Conservation (phyloP, 2,888 invertebrate genomes). For the Tridacna crocea region DNA sequence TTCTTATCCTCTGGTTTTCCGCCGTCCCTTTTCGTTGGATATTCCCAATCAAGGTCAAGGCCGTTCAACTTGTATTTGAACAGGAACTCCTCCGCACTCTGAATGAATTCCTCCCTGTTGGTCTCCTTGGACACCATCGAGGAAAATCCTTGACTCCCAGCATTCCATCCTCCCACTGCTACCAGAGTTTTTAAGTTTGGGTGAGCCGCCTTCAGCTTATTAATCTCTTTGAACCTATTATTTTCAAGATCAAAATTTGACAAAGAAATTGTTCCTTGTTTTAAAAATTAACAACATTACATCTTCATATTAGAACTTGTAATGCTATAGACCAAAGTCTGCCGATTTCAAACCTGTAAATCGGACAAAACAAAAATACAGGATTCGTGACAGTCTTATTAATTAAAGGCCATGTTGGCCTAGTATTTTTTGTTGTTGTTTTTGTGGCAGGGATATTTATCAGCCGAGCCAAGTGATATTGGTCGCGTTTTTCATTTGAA, state of each 20-base stretch:
- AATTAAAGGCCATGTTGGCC: no score
- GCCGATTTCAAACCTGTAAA: not conserved
- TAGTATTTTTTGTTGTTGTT: no score
- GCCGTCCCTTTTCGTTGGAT: conserved; percentile 76
- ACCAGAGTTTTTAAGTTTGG: conserved; percentile 75
- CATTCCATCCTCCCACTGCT: conserved; percentile 81
- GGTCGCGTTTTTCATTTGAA: no score
- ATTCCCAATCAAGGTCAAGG: conserved; percentile 82
- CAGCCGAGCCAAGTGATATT: no score
- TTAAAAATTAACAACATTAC: not conserved
- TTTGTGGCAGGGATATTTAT: no score
- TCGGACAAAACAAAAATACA: not conserved
- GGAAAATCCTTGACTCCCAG: conserved; percentile 72
- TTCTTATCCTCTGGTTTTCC: conserved; percentile 73
- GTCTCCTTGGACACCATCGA: conserved; percentile 66
- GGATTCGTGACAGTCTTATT: no score
- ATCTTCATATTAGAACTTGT: not conserved
- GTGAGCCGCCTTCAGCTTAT: conserved; percentile 69
- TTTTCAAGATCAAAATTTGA: not conserved
- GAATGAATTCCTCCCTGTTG: conserved; percentile 69
- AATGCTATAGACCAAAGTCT: not conserved
- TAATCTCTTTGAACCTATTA: conserved; percentile 61
- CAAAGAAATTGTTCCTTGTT: not conserved
- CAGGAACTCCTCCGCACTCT: conserved; percentile 69
- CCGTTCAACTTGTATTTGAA: conserved; percentile 75